Evolutionary conservation across 2,888 invertebrate genomes (phyloP).

Genomic region (Plutella xylostella): DNA sequence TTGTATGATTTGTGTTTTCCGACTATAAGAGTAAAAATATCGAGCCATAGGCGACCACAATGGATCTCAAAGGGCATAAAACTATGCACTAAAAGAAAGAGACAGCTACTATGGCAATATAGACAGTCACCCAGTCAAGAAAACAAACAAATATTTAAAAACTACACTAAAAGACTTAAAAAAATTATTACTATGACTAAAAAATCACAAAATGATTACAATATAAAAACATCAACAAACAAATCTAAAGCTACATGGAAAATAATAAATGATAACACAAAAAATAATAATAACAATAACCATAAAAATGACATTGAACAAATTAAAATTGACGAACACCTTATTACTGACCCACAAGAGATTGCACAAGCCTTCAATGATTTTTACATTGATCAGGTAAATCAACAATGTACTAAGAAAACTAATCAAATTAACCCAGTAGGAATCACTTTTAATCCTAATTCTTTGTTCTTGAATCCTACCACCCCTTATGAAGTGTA

Average conservation of each 20-base stretch:
- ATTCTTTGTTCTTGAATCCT: no score
- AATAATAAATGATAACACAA: neutral
- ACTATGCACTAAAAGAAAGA: slow-evolving; percentile 5
- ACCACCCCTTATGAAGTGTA: no score
- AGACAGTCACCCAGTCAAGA: neutral
- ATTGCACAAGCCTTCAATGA: no score
- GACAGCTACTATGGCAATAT: slow-evolving; percentile 8
- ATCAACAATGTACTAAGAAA: no score
- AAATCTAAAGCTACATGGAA: slow-evolving; percentile 5
- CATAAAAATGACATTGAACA: slow-evolving; percentile 1
- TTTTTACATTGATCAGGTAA: no score
- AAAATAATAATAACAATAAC: neutral
- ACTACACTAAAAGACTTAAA: neutral
- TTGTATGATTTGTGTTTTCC: no score
- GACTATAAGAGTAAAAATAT: slow-evolving; percentile 1
- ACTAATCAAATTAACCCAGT: no score
- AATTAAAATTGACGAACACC: neutral
- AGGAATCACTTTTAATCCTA: no score
- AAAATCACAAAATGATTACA: slow-evolving; percentile 9
- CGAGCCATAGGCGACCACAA: neutral
- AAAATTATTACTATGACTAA: slow-evolving; percentile 4
- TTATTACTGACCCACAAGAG: no score
- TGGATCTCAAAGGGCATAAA: slow-evolving; percentile 9
- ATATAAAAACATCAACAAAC: slow-evolving; percentile 3
- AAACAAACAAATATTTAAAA: neutral